Base-by-base conservation (phyloP, 2,113 vertebrate species). In the Semnornis frantzii region DNA sequence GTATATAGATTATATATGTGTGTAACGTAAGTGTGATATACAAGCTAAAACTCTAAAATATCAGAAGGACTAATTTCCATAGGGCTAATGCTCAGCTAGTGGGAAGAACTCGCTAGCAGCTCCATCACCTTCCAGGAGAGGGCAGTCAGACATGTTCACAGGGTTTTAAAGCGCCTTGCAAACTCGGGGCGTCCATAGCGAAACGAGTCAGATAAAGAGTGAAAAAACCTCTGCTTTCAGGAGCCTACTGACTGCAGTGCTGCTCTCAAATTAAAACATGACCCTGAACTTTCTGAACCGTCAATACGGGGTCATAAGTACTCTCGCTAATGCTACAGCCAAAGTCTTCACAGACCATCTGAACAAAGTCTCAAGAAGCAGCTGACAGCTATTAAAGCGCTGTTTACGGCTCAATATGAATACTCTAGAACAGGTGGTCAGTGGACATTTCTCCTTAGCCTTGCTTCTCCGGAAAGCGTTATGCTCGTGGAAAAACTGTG, bases 111-210 rank as follows among this genome's bases (percentile, higher is more conserved):
- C 14, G 14, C 5, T 6, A 81, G 86, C 88, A 92, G 72, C 70
- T 74, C 88, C 55, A 18, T 1, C 28, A 2, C 17, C 27, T 55
- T 73, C 95, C 96, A 95, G 89, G 54, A 96, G 97, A 96, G 97
- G 95, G 96, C 96, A 94, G 42, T 90, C 89, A 77, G 9, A 91
- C 1, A 76, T 23, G 27, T 3, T 18, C 44, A 5, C 31, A 33
- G 59, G 15, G 6, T n/a, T 80, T 15, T 6, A 2, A 34, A 37
- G 8, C 3, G 0, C 0, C 28, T 52, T n/a, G 4, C 20, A 50
- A 48, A 60, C 33, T 12, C 42, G 0, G 63, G 60, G n/a, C 15
- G 0, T 0, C 4, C 2, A 0, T 0, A 12, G 34, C 28, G 42
- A 37, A 81, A 23, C 4, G 2, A 7, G 15, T 55, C 7, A 57